Evolutionary conservation across 2,797 vertebrate genomes (phyloP), one percentile per base, ranked within the genome.

Genomic region (Anas bahamensis): DNA sequence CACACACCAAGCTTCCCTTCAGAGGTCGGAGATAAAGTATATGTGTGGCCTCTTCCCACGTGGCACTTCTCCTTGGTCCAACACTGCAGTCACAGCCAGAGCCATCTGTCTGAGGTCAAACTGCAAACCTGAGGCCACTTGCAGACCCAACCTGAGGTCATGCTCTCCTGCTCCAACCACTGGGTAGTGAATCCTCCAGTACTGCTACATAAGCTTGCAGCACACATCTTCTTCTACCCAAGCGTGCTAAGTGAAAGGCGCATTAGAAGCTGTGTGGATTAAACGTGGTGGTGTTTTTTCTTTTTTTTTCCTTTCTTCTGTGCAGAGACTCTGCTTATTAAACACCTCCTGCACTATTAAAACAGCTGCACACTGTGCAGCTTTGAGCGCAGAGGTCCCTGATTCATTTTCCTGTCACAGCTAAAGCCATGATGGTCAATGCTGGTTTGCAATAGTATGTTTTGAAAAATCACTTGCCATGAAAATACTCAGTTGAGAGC

Each of bases 131-230:
- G 46, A 69, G 39, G 35, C 29, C 33, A 41, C 4, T 17, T 3
- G 0, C 22, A 53, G 42, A 39, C 31, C 2, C 17, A 71, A 11
- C 7, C 23, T 7, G 31, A 83, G 42, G 44, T 18, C 48, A 41
- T 0, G 1, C 21, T 21, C 23, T 64, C 6, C 7, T 50, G 39
- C 9, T 75, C 53, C 55, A 52, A 44, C 33, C 11, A 29, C 29
- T n/a, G 21, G 26, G 59, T 21, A 48, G 22, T 22, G 60, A 0
- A 0, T 64, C 23, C 52, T 44, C 5, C 2, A 1, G 23, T 26
- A 60, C 10, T 52, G 56, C 13, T 42, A 56, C 16, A 24, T n/a
- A 65, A 29, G 9, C 64, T 37, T 41, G 39, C 1, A 2, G 26
- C 26, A 46, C 19, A 74, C 19, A 53, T n/a, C 28, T 9, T 29